These are phyloP conservation scores for Ammodytes dubius DNA, from an alignment of 2,113 vertebrate species.

Conservation along the genomic window DNA sequence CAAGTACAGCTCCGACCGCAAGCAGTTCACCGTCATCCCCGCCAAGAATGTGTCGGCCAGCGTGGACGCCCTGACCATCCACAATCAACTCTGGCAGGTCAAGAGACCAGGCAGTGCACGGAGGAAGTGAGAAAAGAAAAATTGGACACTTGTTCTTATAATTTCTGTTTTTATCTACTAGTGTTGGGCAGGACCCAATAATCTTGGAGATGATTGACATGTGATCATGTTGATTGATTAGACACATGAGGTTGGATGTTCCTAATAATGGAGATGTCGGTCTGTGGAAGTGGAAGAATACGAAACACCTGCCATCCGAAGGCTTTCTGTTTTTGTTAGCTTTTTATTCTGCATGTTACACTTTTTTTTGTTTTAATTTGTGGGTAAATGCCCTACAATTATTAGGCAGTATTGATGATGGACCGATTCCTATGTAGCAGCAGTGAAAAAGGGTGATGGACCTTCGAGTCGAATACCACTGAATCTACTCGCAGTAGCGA, in stretches of 20 bases:
- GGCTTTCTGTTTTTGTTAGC: constrained; percentile 60
- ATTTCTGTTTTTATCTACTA: constrained; percentile 45
- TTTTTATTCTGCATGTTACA: constrained; percentile 79
- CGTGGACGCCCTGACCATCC: constrained; percentile 96
- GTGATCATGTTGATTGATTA: not conserved
- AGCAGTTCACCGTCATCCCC: constrained; percentile 95
- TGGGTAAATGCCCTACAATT: constrained; percentile 35
- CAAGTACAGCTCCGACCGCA: constrained; percentile 98
- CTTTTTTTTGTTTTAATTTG: constrained; percentile 70
- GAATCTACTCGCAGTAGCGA: constrained; percentile 14
- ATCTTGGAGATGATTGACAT: constrained; percentile 12
- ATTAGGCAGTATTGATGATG: constrained; percentile 65
- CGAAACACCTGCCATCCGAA: constrained; percentile 40
- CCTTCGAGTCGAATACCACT: not conserved
- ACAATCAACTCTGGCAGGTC: constrained; percentile 95
- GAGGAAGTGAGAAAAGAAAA: constrained; percentile 82
- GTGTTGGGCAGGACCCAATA: constrained; percentile 76
- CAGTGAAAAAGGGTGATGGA: constrained; percentile 16
- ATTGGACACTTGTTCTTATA: not conserved
- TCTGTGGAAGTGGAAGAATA: constrained; percentile 13
- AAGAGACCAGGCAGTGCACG: constrained; percentile 91
- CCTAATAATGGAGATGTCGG: not conserved
- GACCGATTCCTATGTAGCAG: constrained; percentile 43
- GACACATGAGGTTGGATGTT: not conserved
- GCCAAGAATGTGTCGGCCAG: constrained; percentile 96